Base-by-base conservation (phyloP, 2,888 invertebrate species). In the Drosophila limbata region DNA sequence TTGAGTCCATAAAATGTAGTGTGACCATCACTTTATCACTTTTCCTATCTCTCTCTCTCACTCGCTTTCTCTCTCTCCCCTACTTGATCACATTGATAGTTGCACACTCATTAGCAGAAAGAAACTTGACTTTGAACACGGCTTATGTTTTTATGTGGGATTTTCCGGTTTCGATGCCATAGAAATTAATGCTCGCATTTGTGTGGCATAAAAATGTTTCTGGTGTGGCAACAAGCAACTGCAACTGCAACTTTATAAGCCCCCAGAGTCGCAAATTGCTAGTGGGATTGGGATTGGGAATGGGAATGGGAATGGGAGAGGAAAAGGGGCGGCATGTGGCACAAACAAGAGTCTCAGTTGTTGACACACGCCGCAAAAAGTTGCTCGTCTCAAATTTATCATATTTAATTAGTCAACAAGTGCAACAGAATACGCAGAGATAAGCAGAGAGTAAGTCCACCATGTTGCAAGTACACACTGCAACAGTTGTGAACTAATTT, bases 351-450 rank as follows among this genome's bases (percentile, higher is more conserved):
- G 60, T 57, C 64, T 68, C 68, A 72, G 73, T 66, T 82, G 75
- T 81, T 83, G 88, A 88, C 88, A 84, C 67, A 81, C 75, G 72
- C 63, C 69, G 72, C 76, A 77, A 78, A 83, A 82, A 81, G 64
- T 86, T 86, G 69, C 71, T 73, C 84, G 76, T 81, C 84, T 87
- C 82, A 76, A 73, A 79, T 88, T 88, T 86, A 81, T 88, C 87
- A 79, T 84, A 85, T 88, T 85, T 87, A 85, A 86, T 85, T 85
- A 85, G 87, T 77, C 59, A 69, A 60, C 57, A 77, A 53, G 64
- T 62, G 81, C 81, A 77, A 76, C 77, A 79, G 67, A 81, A 79
- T 77, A 75, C 52, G 4, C 21, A 21, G 51, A 21, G 11, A 2
- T n/a, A n/a, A n/a, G n/a, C n/a, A 15, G 40, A 19, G 37, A 39